A percentile compares a stretch with the other conserved stretches of the same genome.
phyloP scores from a whole-genome alignment of 2,888 invertebrate species.

The Lysandra coridon region DNA sequence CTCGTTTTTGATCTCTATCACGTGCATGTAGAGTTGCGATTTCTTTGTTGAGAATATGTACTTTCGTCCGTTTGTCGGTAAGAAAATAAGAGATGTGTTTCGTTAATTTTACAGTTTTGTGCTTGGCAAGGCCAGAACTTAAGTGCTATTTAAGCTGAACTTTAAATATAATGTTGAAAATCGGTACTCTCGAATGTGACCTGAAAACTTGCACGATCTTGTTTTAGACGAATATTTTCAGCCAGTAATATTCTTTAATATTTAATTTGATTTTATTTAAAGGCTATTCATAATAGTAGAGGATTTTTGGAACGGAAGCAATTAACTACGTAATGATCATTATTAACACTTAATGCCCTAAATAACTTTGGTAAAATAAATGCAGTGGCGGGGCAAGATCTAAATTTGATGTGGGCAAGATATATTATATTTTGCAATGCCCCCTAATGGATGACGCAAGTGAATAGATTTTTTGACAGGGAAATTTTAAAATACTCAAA shows the following conservation, averaged over 20 bases:
- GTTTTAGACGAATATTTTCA: slow-evolving; percentile 1
- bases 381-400: too few relatives aligned
- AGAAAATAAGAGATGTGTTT: slow-evolving; percentile 6
- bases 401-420: too few relatives aligned
- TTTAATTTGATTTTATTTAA: not conserved
- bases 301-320: not conserved
- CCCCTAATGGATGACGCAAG: too few relatives aligned
- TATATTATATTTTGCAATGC: too few relatives aligned
- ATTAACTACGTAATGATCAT: too few relatives aligned
- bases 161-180: slow-evolving; percentile 25
- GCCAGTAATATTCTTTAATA: not conserved
- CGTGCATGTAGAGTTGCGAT: not conserved
- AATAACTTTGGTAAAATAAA: too few relatives aligned
- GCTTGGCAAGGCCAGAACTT: slow-evolving; percentile 9
- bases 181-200: slow-evolving; percentile 18
- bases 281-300: not conserved
- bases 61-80: not conserved
- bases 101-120: slow-evolving; percentile 29
- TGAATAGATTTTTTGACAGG: too few relatives aligned
- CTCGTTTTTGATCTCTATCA: not conserved
- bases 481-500: too few relatives aligned
- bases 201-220: slow-evolving; percentile 15
- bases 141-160: slow-evolving; percentile 28
- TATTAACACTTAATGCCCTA: too few relatives aligned
- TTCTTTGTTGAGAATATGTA: not conserved